Evolutionary conservation across 2,113 vertebrate genomes (phyloP).

Genomic region (Seriola dumerili): DNA sequence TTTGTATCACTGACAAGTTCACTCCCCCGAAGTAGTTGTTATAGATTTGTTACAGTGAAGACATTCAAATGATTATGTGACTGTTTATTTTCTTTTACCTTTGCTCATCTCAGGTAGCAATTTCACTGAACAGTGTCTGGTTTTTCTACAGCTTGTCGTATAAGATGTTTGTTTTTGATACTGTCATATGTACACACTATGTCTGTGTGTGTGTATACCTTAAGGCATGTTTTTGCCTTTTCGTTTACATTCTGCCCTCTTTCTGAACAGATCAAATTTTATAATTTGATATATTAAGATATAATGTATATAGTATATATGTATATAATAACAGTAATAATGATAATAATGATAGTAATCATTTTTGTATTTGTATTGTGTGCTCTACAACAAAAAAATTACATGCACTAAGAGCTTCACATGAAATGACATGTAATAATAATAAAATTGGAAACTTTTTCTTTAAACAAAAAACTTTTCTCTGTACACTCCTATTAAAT

Average conservation of each 20-base stretch:
- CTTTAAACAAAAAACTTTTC: no score
- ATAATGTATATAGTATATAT: no score
- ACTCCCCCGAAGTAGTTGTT: constrained; percentile 42
- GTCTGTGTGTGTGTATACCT: neutral
- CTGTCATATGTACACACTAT: neutral
- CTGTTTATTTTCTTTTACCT: constrained; percentile 21
- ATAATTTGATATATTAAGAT: no score
- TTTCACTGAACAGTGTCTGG: neutral
- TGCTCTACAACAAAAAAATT: no score
- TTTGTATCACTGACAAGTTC: constrained; percentile 21
- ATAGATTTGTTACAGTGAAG: constrained; percentile 44
- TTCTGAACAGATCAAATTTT: neutral
- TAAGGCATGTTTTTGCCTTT: neutral
- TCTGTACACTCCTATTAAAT: no score
- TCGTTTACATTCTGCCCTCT: neutral
- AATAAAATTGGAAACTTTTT: no score
- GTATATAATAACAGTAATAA: no score
- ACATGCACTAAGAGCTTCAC: no score
- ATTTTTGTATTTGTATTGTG: no score
- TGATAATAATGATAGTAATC: no score
- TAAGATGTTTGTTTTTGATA: neutral
- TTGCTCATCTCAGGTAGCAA: neutral
- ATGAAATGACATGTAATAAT: no score
- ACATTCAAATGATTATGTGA: constrained; percentile 21
- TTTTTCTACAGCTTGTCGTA: neutral